phyloP scores from a whole-genome alignment of 1,140 invertebrate species.

The Periplaneta americana region DNA sequence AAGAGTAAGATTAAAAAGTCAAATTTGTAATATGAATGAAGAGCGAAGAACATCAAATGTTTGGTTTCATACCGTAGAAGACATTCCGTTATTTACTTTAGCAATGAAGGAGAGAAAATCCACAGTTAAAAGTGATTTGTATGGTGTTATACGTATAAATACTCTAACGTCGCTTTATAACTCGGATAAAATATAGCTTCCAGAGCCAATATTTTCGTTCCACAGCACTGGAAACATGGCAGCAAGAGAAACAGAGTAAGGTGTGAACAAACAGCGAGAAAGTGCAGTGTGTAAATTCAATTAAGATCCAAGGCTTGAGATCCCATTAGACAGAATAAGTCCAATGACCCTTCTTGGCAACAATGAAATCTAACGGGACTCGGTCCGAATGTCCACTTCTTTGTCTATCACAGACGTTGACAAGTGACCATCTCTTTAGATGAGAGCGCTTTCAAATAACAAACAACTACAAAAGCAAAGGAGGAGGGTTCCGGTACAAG shows the following conservation, averaged over 20 bases:
- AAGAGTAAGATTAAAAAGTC: too few species aligned
- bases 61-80: too few species aligned
- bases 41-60: too few species aligned
- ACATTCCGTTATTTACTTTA: too few species aligned
- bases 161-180: not conserved
- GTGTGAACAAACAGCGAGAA: not conserved
- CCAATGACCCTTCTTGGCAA: not conserved
- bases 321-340: not conserved
- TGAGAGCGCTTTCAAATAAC: not conserved
- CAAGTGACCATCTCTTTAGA: not conserved
- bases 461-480: not conserved
- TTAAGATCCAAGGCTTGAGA: not conserved
- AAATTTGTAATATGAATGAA: not conserved
- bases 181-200: too few species aligned
- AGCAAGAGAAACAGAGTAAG: not conserved
- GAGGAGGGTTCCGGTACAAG: too few species aligned
- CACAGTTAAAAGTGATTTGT: too few species aligned
- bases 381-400: not conserved
- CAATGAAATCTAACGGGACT: slow-evolving; percentile 6
- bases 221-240: not conserved
- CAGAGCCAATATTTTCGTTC: not conserved
- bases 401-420: not conserved
- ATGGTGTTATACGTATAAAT: not conserved
- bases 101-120: too few species aligned
- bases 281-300: not conserved